A percentile compares a stretch with the other conserved stretches of the same genome.
These are phyloP conservation scores for Shargacucullia verbasci DNA, from an alignment of 2,888 invertebrate species.

Conservation along the genomic window DNA sequence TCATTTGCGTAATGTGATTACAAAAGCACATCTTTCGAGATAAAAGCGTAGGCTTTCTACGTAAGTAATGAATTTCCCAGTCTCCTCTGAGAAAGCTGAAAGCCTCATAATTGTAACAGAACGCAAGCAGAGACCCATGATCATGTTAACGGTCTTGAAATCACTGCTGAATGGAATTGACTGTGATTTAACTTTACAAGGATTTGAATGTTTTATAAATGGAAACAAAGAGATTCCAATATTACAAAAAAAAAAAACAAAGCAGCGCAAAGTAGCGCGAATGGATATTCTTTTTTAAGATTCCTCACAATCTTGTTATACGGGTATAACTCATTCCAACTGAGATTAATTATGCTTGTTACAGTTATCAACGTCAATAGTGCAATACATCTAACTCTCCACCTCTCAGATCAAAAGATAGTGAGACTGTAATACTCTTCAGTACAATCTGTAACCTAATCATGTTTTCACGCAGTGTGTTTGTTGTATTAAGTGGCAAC, in stretches of 20 bases:
- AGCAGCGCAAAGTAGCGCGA: no score
- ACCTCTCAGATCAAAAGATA: no score
- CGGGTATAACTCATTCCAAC: no score
- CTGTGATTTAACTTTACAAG: slow-evolving; percentile 25
- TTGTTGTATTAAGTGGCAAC: no score
- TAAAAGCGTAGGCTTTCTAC: slow-evolving; percentile 84
- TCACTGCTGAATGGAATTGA: slow-evolving; percentile 28
- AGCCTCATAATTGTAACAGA: slow-evolving; percentile 75
- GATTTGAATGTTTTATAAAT: slow-evolving; percentile 8
- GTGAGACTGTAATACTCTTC: no score
- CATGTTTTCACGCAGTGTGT: no score
- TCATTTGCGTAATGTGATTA: slow-evolving; percentile 89
- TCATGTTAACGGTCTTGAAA: slow-evolving; percentile 43
- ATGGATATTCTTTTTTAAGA: no score
- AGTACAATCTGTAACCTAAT: no score
- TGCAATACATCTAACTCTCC: no score
- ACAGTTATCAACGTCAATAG: background rate
- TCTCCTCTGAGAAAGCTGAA: slow-evolving; percentile 73
- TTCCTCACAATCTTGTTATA: no score
- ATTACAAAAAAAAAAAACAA: no score
- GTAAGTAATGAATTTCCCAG: slow-evolving; percentile 86
- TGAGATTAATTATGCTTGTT: no score
- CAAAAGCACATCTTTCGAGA: slow-evolving; percentile 88
- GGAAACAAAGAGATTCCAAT: slow-evolving; percentile 7
- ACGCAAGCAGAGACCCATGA: slow-evolving; percentile 55